A percentile compares a stretch with the other conserved stretches of the same genome.
Conservation (phyloP, 2,113 vertebrate genomes). For the Zosterops lateralis region DNA sequence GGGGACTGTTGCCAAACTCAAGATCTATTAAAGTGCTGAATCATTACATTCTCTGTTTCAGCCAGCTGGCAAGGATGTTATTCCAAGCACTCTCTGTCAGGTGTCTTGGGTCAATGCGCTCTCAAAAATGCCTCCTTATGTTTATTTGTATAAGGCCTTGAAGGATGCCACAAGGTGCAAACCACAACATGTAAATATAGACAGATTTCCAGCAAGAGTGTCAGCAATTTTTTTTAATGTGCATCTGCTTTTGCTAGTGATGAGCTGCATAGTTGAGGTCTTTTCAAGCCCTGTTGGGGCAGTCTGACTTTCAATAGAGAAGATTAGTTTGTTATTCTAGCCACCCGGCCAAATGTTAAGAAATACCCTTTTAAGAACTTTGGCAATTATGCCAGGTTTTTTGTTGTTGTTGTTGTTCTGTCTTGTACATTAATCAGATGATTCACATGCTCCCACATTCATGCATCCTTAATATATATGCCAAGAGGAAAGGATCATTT, state of each 20-base stretch:
- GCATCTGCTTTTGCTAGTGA: not conserved
- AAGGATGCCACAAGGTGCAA: constrained; percentile 46
- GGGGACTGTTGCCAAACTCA: constrained; percentile 56
- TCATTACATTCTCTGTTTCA: constrained; percentile 60
- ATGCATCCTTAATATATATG: not conserved
- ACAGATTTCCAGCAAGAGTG: not conserved
- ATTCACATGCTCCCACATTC: constrained; percentile 14
- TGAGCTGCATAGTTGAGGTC: not conserved
- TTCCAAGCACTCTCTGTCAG: constrained; percentile 51
- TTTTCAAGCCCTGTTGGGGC: not conserved
- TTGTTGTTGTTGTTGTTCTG: not conserved
- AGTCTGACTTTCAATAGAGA: constrained; percentile 35
- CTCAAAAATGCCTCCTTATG: constrained; percentile 42
- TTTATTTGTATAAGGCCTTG: constrained; percentile 65
- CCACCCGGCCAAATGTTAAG: constrained; percentile 11
- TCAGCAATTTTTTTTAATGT: not conserved
- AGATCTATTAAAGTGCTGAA: constrained; percentile 70
- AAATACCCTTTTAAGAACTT: constrained; percentile 67
- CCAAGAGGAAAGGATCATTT: not conserved
- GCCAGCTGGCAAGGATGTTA: constrained; percentile 61
- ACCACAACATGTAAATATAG: constrained; percentile 30
- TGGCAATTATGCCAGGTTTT: not conserved
- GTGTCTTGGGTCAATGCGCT: constrained; percentile 34
- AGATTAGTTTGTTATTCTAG: constrained; percentile 39
- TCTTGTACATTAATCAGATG: not conserved